Evolutionary conservation across 2,113 vertebrate species (phyloP).

Genomic region (Diphyllodes magnificus): DNA sequence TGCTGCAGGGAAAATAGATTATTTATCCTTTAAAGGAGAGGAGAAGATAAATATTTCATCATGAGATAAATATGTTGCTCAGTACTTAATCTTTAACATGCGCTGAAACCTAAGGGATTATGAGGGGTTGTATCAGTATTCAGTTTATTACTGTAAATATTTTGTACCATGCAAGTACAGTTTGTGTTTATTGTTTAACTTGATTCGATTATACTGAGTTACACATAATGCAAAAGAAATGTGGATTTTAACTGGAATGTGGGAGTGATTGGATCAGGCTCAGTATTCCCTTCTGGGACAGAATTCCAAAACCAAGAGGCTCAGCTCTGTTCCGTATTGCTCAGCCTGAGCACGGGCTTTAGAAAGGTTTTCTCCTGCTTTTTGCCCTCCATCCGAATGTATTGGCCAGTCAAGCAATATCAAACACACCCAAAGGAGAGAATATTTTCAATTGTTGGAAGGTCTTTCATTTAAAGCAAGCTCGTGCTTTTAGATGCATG

Average conservation of each 20-base stretch:
- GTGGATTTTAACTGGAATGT: background rate
- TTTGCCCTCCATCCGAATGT: background rate
- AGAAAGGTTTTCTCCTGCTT: background rate
- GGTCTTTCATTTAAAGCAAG: background rate
- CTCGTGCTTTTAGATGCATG: background rate
- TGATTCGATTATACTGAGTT: background rate
- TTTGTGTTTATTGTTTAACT: background rate
- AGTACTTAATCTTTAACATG: conserved; percentile 3
- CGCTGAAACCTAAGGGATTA: background rate
- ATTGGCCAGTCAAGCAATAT: background rate
- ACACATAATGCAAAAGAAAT: background rate
- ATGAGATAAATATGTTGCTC: background rate
- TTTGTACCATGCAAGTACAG: background rate
- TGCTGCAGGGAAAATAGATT: background rate
- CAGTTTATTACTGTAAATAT: conserved; percentile 6
- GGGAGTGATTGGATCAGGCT: background rate
- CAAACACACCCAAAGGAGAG: background rate
- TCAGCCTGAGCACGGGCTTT: background rate
- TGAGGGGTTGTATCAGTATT: background rate
- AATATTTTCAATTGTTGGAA: conserved; percentile 3
- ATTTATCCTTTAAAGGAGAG: background rate
- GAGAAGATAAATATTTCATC: conserved; percentile 4
- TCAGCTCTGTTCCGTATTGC: background rate
- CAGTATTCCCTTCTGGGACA: background rate
- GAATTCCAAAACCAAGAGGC: background rate